These are phyloP conservation scores for Cirrhinus molitorella DNA, from an alignment of 2,797 vertebrate species.

Conservation along the genomic window DNA sequence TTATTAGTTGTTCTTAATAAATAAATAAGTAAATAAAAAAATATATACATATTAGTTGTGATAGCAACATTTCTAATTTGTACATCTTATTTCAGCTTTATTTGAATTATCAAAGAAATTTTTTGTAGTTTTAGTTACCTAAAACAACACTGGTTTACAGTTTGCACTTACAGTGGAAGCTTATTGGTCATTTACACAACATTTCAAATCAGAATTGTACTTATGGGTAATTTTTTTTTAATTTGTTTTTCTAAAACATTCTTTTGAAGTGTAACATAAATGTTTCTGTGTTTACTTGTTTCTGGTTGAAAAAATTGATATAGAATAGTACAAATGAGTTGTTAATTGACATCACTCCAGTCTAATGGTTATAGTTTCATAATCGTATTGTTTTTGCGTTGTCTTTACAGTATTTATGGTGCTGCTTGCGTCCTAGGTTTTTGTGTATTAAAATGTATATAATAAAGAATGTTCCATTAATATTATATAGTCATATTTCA, in stretches of 20 bases:
- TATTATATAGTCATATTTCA: background rate
- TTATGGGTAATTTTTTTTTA: background rate
- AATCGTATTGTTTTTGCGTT: background rate
- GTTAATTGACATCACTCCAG: background rate
- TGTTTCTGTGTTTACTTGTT: background rate
- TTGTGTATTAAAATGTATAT: too few species aligned
- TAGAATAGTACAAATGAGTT: background rate
- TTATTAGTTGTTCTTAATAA: too few species aligned
- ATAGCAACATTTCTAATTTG: background rate
- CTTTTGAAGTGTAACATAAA: background rate
- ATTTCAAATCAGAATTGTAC: background rate
- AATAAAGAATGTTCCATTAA: background rate
- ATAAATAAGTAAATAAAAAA: too few species aligned
- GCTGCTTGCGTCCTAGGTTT: too few species aligned
- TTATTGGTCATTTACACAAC: background rate
- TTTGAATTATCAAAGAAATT: background rate
- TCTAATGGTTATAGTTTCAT: background rate
- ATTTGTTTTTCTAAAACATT: too few species aligned
- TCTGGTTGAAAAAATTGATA: background rate
- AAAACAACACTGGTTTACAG: background rate
- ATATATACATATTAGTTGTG: background rate
- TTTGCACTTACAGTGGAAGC: background rate
- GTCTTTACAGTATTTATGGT: background rate
- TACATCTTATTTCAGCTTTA: background rate
- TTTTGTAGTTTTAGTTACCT: background rate